Evolutionary conservation across 1,140 invertebrate species (phyloP), one percentile per base, ranked within the genome.

Genomic region (Pteromalus puparum): DNA sequence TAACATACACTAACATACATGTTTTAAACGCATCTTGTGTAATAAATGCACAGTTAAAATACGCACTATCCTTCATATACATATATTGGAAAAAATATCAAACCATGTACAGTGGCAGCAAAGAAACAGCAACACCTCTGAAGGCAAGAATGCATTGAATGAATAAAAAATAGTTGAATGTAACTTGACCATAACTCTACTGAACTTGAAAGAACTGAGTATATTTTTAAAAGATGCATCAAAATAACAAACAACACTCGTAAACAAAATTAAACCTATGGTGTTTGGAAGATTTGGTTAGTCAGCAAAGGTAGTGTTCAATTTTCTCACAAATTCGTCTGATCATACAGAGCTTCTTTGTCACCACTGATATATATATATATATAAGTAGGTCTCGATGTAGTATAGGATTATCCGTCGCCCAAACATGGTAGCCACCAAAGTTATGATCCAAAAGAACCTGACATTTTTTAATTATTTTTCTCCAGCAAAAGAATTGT

Each of bases 341-440:
- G 24, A 30, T 67, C 42, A 21, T 75, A 18, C 7, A 46, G 13
- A 82, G 26, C 28, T 76, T 82, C 73, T 76, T 82, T 76, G 73
- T 82, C 34, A 82, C 81, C 61, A 82, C 61, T 76, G 48, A 48
- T 46, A 46, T 70, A 73, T 73, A 26, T n/a, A 34, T 34, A n/a
- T n/a, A n/a, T n/a, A 13, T 42, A 65, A 34, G 73, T 72, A 78
- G 73, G 21, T 78, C 42, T 48, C 67, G 26, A 61, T 83, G 67
- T 61, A 53, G n/a, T 74, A 42, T 80, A 73, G 21, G 73, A 85
- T 81, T 81, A 85, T 81, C 73, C 42, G 73, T 85, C 83, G 30
- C 73, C 42, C 72, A 38, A 68, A 72, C 46, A 70, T 26, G 61
- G 67, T 77, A 65, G 46, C 53, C 73, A 85, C 61, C 77, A 77